These are phyloP conservation scores for Pitta sordida DNA, from an alignment of 2,113 vertebrate genomes.

Conservation along the genomic window DNA sequence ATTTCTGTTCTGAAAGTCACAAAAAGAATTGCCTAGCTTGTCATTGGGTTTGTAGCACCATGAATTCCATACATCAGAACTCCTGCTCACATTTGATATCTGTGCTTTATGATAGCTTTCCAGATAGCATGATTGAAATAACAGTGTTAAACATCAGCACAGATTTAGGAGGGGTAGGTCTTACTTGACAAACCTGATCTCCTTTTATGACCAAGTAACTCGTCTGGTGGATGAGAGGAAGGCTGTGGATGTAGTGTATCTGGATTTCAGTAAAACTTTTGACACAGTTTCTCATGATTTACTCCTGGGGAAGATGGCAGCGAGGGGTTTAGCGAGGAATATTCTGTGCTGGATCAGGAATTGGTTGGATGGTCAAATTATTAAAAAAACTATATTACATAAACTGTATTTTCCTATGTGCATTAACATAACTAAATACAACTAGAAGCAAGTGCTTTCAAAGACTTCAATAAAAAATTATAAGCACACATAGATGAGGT, in stretches of 20 bases:
- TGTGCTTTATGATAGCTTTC: background rate
- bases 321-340: too few species aligned
- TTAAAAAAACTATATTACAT: too few species aligned
- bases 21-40: background rate
- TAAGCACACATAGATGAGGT: background rate
- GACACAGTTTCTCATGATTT: too few species aligned
- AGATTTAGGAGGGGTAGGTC: too few species aligned
- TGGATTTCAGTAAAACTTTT: too few species aligned
- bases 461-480: background rate
- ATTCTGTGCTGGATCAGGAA: too few species aligned
- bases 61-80: constrained; percentile 46
- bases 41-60: constrained; percentile 22
- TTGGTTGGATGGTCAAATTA: too few species aligned
- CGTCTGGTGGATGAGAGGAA: too few species aligned
- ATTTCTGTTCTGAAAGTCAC: constrained; percentile 30
- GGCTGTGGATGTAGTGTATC: too few species aligned
- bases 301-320: too few species aligned
- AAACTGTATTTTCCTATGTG: background rate
- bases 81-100: background rate
- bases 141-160: background rate
- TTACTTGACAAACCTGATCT: too few species aligned
- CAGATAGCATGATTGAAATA: background rate
- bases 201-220: too few species aligned
- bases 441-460: background rate
- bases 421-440: background rate